phyloP scores from a whole-genome alignment of 2,888 invertebrate genomes.

The Melanophora roralis region DNA sequence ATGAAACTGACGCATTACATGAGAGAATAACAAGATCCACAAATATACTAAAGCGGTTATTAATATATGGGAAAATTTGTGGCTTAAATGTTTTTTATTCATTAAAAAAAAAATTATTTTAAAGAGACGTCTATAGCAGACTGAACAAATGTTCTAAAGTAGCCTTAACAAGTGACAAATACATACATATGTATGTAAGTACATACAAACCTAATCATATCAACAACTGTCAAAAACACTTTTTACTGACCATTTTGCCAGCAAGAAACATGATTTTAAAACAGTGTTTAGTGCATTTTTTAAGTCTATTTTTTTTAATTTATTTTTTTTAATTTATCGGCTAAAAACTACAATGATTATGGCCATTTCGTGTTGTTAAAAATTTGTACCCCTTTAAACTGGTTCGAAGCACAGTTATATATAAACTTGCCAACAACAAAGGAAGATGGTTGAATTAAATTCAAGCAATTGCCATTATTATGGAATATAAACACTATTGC shows the following conservation, averaged over 20 bases:
- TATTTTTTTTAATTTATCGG: constrained; percentile 34
- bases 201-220: no score
- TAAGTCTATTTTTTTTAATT: constrained; percentile 14
- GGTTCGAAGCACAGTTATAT: neutral
- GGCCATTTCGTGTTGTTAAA: constrained; percentile 67
- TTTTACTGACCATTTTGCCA: neutral
- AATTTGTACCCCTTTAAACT: constrained; percentile 53
- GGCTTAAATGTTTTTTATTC: no score
- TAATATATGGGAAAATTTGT: no score
- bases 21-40: no score
- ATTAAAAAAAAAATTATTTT: no score
- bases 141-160: no score
- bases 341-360: constrained; percentile 63
- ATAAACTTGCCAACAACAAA: neutral
- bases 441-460: constrained; percentile 47
- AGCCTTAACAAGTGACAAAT: no score
- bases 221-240: neutral
- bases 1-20: no score
- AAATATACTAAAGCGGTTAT: no score
- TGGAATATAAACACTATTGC: constrained; percentile 45
- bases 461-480: constrained; percentile 48
- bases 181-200: no score
- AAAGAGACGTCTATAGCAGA: no score
- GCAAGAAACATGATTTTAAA: constrained; percentile 3
- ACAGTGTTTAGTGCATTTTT: constrained; percentile 25